Base-by-base conservation (phyloP, 2,888 invertebrate genomes). In the Azorinus chamasolen region DNA sequence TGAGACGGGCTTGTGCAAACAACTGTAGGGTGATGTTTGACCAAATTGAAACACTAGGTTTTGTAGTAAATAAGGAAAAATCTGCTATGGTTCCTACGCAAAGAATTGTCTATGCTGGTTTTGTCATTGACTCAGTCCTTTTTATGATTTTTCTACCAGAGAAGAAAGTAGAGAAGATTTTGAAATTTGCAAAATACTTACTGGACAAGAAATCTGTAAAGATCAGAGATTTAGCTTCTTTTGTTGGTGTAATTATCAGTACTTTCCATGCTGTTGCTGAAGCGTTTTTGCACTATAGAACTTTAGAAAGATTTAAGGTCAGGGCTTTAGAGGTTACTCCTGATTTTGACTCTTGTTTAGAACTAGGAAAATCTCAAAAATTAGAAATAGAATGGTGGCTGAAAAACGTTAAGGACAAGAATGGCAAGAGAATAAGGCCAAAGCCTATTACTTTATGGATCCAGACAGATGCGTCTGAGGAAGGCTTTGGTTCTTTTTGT, bases 401-500 rank as follows among this genome's bases (percentile, higher is more conserved):
- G 25, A 12, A 48, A 16, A 65, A 65, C n/a, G n/a, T n/a, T 14
- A n/a, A 14, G 25, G 1, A 20, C 32, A 32, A 32, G 32, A 32
- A 32, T 32, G 32, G 32, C 32, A 59, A 27, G 59, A 68, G 59
- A 27, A 59, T 2, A 32, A 32, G 32, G 10, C 32, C 32, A 32
- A 32, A 32, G 32, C 32, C 32, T 6, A 32, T 32, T 10, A 32
- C 32, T 59, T 25, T 64, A 10, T 50, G 25, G 22, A 37, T 69
- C 6, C 69, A 75, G 18, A 69, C 64, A 14, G 75, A 69, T 54
- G 63, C 75, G 27, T 73, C 73, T 16, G 14, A 10, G n/a, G 10
- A 14, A 25, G 69, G 69, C 5, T 75, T 57, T 63, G 75, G 75
- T 1, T 32, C 65, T 6, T 54, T 50, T 43, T 46, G 27, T 32